Evolutionary conservation across 2,113 vertebrate species (phyloP), one percentile per base, ranked within the genome.

Genomic region (Petrocephalus microphthalmus): DNA sequence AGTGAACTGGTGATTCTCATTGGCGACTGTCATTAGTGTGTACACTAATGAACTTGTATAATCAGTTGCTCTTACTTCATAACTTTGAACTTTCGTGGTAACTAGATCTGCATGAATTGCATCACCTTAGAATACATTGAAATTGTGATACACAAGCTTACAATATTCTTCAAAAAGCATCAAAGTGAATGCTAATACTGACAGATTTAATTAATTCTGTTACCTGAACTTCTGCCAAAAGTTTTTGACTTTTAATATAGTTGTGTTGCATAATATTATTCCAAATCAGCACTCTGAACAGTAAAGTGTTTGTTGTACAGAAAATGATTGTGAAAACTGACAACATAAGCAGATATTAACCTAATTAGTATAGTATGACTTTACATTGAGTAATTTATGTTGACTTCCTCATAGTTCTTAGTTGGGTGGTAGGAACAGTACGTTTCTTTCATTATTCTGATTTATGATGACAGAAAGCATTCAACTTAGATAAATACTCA

Each of bases 31-130:
- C 81, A 45, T 83, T 83, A 83, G 81, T 49, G 22, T 49, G 8
- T 83, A 83, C 22, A 49, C 19, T 83, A 83, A 83, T 83, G 81
- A 83, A 83, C 37, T 45, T 83, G 45, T 83, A 83, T 83, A 83
- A 45, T 49, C 81, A 83, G 81, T 22, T n/a, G 6, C 17, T 83
- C 81, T 83, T 49, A 47, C 81, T 49, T 49, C 19, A 42, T 29
- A 67, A 67, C 25, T 67, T 49, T 83, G 81, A 83, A 49, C 81
- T 49, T 83, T 20, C 2, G 17, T 47, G 20, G 20, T 83, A 83
- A 49, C 45, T 49, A 83, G 37, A 83, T 49, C 2, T 83, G 42
- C 19, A 47, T 49, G 81, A 83, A 45, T 83, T 83, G 81, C 81
- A 83, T 64, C 33, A 64, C 54, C 10, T 67, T 25, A 45, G 56